These are phyloP conservation scores for Cheilosia impressa DNA, from an alignment of 2,888 invertebrate genomes.

Conservation along the genomic window DNA sequence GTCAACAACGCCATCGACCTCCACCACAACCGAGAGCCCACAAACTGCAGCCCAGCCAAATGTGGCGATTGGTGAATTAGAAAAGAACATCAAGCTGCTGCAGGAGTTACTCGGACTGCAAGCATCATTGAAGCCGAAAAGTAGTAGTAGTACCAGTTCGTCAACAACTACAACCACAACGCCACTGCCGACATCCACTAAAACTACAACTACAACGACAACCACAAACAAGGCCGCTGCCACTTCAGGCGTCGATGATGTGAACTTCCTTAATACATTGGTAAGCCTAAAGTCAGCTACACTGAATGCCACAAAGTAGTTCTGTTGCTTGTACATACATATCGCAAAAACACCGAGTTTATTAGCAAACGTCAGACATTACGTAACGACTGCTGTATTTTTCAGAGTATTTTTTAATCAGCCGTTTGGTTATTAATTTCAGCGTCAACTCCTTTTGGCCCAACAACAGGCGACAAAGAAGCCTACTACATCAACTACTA, in stretches of 20 bases:
- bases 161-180: constrained; percentile 44
- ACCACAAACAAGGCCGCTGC: constrained; percentile 77
- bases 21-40: constrained; percentile 5
- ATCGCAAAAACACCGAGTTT: background rate
- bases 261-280: constrained; percentile 86
- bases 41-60: constrained; percentile 8
- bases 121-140: constrained; percentile 75
- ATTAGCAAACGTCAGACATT: background rate
- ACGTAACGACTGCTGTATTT: too few species aligned
- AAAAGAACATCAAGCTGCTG: constrained; percentile 68
- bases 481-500: constrained; percentile 76
- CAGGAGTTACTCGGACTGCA: constrained; percentile 74
- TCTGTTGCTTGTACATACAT: background rate
- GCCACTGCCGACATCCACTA: constrained; percentile 33
- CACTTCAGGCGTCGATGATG: constrained; percentile 85
- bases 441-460: constrained; percentile 70
- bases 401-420: too few species aligned
- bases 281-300: constrained; percentile 81
- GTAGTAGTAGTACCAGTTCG: constrained; percentile 17
- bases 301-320: too few species aligned
- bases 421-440: background rate
- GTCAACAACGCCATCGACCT: constrained; percentile 76
- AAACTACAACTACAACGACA: constrained; percentile 40
- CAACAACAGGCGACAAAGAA: constrained; percentile 59
- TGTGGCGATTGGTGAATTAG: constrained; percentile 49